Conservation (phyloP, 1,140 invertebrate species). For the Maniola jurtina region DNA sequence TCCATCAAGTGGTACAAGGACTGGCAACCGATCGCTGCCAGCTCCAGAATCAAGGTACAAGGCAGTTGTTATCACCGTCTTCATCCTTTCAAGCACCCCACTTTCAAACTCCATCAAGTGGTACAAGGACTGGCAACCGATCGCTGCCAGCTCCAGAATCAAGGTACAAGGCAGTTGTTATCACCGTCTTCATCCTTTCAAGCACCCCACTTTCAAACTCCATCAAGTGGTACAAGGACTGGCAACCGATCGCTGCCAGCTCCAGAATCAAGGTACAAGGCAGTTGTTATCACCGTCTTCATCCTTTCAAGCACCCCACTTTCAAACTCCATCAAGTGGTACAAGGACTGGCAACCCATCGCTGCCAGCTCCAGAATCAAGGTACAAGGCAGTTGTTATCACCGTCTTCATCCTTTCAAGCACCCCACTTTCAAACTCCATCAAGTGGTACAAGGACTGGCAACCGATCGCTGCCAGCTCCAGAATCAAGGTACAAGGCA, state of each 20-base stretch:
- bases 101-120: conserved; percentile 95
- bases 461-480: conserved; percentile 89
- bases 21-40: conserved; percentile 92
- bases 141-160: conserved; percentile 88
- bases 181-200: too few relatives aligned
- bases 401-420: too few relatives aligned
- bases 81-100: too few relatives aligned
- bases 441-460: conserved; percentile 96
- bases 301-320: too few relatives aligned
- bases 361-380: conserved; percentile 89
- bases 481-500: conserved; percentile 87
- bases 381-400: conserved; percentile 70
- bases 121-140: conserved; percentile 97
- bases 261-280: conserved; percentile 87
- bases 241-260: conserved; percentile 91
- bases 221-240: conserved; percentile 98
- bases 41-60: conserved; percentile 87
- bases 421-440: too few relatives aligned
- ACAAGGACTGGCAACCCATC: conserved; percentile 96
- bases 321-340: conserved; percentile 85
- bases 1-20: conserved; percentile 97
- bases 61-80: neutral
- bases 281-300: neutral
- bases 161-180: conserved; percentile 81
- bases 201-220: too few relatives aligned